Conservation (phyloP, 2,797 vertebrate genomes). For the Zenarchopterus dispar region DNA sequence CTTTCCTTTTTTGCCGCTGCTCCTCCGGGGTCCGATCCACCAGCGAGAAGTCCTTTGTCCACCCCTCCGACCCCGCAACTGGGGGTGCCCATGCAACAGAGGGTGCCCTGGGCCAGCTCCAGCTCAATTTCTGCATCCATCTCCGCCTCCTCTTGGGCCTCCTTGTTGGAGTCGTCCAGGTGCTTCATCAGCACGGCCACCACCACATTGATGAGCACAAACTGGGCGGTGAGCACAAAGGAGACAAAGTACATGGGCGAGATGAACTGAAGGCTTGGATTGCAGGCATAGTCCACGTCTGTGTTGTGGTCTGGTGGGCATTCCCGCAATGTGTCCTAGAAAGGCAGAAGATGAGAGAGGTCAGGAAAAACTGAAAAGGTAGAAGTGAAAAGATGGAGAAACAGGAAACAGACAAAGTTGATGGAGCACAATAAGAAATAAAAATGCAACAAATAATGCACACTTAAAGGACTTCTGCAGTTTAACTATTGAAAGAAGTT, state of each 20-base stretch:
- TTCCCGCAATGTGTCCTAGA: constrained; percentile 94
- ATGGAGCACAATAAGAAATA: no score
- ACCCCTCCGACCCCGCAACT: constrained; percentile 70
- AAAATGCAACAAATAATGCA: no score
- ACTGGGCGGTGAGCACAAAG: constrained; percentile 99
- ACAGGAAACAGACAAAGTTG: background rate
- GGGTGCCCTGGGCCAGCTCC: constrained; percentile 92
- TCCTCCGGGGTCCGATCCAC: constrained; percentile 42
- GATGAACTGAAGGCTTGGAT: constrained; percentile 97
- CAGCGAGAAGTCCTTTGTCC: constrained; percentile 59
- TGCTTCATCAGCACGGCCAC: constrained; percentile 99
- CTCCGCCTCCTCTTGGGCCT: constrained; percentile 97
- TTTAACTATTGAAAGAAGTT: no score
- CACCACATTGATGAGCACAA: constrained; percentile 99
- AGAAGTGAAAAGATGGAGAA: background rate
- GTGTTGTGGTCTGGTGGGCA: constrained; percentile 83
- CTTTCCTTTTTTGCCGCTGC: constrained; percentile 62
- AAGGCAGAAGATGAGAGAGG: constrained; percentile 5
- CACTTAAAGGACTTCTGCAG: no score
- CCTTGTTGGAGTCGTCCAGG: constrained; percentile 98
- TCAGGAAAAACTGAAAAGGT: background rate
- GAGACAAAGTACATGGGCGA: constrained; percentile 98
- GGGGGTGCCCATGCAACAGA: constrained; percentile 87
- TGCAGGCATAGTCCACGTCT: constrained; percentile 92
- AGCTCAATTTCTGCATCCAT: constrained; percentile 97